A percentile compares a stretch with the other conserved stretches of the same genome.
These are phyloP conservation scores for Probaryconus sp. DNA, from an alignment of 1,140 invertebrate genomes.

Conservation along the genomic window DNA sequence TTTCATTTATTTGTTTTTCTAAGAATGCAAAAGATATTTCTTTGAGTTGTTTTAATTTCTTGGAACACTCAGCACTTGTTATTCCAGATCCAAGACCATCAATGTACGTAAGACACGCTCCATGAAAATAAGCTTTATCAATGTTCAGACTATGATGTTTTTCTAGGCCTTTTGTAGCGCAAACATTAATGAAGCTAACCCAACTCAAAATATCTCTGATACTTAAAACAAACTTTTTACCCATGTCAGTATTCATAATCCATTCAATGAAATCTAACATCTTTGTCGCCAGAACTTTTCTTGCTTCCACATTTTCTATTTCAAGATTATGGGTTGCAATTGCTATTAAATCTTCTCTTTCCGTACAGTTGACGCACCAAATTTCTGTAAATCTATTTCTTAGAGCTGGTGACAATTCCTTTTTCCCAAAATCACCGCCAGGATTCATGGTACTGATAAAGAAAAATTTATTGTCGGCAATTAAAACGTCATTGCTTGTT, in stretches of 20 bases:
- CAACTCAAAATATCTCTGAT: slow-evolving; percentile 96
- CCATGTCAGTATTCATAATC: slow-evolving; percentile 85
- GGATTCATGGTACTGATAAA: slow-evolving; percentile 99
- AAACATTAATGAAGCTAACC: slow-evolving; percentile 93
- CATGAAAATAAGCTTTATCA: slow-evolving; percentile 88
- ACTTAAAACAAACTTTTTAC: slow-evolving; percentile 89
- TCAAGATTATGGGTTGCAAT: slow-evolving; percentile 90
- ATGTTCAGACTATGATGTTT: slow-evolving; percentile 73
- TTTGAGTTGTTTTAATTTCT: slow-evolving; percentile 78
- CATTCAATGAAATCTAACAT: slow-evolving; percentile 90
- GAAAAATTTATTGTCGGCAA: slow-evolving; percentile 89
- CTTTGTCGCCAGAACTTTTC: slow-evolving; percentile 81
- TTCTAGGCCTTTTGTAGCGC: slow-evolving; percentile 70
- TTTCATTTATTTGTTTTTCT: slow-evolving; percentile 74
- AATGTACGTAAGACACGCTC: slow-evolving; percentile 92
- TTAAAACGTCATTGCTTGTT: slow-evolving; percentile 80
- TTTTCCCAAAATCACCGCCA: slow-evolving; percentile 99
- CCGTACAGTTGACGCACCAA: slow-evolving; percentile 91
- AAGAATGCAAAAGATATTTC: slow-evolving; percentile 78
- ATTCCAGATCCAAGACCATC: slow-evolving; percentile 90
- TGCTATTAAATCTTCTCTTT: slow-evolving; percentile 83
- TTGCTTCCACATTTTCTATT: slow-evolving; percentile 76
- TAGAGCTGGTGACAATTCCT: slow-evolving; percentile 98
- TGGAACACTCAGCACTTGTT: slow-evolving; percentile 80
- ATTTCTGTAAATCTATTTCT: slow-evolving; percentile 99